Evolutionary conservation across 2,113 vertebrate genomes (phyloP).

Genomic region (Marmota monax): DNA sequence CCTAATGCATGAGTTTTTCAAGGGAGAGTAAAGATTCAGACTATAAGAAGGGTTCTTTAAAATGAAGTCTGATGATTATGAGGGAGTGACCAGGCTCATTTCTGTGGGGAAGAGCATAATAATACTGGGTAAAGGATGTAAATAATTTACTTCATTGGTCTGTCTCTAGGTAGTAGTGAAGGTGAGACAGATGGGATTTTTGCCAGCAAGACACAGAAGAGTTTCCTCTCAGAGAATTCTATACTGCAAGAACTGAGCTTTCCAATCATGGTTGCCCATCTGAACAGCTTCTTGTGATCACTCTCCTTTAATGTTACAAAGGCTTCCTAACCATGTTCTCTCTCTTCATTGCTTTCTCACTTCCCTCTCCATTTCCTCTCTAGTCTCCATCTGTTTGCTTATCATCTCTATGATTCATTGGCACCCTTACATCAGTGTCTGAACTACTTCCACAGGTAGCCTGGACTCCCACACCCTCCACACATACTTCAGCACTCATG

Average conservation of each 20-base stretch:
- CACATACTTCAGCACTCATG: fast-evolving
- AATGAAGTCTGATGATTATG: not conserved
- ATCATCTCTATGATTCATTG: not conserved
- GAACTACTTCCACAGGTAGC: too few relatives aligned
- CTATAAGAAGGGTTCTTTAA: not conserved
- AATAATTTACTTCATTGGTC: not conserved
- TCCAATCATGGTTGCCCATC: not conserved
- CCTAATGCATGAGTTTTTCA: too few relatives aligned
- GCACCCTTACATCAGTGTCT: too few relatives aligned
- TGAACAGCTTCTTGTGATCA: not conserved
- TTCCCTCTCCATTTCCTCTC: not conserved
- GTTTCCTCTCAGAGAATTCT: not conserved
- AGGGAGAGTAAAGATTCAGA: too few relatives aligned
- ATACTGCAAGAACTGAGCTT: not conserved
- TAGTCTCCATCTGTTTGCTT: not conserved
- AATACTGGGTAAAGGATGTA: not conserved
- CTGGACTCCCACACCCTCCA: too few relatives aligned
- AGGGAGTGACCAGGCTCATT: not conserved
- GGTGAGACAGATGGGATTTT: not conserved
- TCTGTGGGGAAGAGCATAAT: not conserved
- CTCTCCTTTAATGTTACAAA: not conserved
- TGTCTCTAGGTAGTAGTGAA: not conserved
- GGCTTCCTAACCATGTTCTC: not conserved
- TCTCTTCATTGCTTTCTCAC: not conserved
- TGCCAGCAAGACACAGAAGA: not conserved